phyloP scores from a whole-genome alignment of 1,140 invertebrate genomes.

The Hirudo medicinalis region DNA sequence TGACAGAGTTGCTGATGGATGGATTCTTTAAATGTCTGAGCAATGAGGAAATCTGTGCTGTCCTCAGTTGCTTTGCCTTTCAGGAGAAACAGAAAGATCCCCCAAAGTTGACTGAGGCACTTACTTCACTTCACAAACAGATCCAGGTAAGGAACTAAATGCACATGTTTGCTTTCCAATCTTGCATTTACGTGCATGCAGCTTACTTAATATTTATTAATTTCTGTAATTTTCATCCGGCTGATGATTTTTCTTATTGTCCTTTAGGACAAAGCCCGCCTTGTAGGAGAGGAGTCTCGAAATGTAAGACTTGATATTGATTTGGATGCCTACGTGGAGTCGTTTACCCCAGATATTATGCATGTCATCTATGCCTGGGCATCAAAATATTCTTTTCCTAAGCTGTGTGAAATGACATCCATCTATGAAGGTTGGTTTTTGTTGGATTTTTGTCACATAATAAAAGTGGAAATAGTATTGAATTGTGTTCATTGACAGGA shows the following conservation, averaged over 20 bases:
- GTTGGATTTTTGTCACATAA: too few relatives aligned
- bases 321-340: slow-evolving; percentile 7
- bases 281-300: too few relatives aligned
- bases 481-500: too few relatives aligned
- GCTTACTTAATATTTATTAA: too few relatives aligned
- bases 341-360: slow-evolving; percentile 13
- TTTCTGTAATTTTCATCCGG: too few relatives aligned
- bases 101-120: slow-evolving; percentile 68
- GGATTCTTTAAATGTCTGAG: slow-evolving; percentile 82
- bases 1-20: slow-evolving; percentile 96
- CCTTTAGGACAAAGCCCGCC: too few relatives aligned
- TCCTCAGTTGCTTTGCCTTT: slow-evolving; percentile 93
- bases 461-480: too few relatives aligned
- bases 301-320: neutral
- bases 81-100: slow-evolving; percentile 75
- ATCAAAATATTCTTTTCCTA: neutral
- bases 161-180: too few relatives aligned
- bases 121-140: slow-evolving; percentile 50
- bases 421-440: neutral
- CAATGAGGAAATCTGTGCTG: slow-evolving; percentile 65
- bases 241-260: too few relatives aligned
- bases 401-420: slow-evolving; percentile 12
- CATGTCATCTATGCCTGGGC: slow-evolving; percentile 7
- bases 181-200: too few relatives aligned
- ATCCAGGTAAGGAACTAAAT: slow-evolving; percentile 1